Conservation (phyloP, 1,140 invertebrate genomes). For the Phortica variegata region DNA sequence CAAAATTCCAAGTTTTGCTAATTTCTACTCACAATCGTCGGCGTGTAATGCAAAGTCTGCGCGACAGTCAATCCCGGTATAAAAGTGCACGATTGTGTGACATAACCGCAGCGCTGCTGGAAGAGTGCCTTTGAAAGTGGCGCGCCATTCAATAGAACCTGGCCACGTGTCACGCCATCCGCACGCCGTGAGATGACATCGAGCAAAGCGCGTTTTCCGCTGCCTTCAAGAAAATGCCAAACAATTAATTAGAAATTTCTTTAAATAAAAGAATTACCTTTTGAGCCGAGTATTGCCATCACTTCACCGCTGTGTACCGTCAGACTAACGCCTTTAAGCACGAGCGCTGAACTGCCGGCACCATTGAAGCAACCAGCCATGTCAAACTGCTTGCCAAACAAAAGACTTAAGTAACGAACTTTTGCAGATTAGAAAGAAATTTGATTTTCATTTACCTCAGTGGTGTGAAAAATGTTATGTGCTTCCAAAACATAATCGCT, state of each 20-base stretch:
- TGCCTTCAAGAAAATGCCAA: slow-evolving; percentile 61
- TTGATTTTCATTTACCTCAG: slow-evolving; percentile 66
- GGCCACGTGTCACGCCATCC: slow-evolving; percentile 73
- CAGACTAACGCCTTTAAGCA: slow-evolving; percentile 87
- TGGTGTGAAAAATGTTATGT: slow-evolving; percentile 85
- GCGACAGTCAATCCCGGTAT: slow-evolving; percentile 82
- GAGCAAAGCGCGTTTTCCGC: slow-evolving; percentile 84
- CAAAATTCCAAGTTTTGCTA: not conserved
- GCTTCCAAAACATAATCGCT: slow-evolving; percentile 85
- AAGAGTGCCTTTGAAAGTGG: slow-evolving; percentile 79
- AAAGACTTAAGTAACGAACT: slow-evolving; percentile 19
- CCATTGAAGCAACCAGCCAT: slow-evolving; percentile 77
- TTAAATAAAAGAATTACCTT: slow-evolving; percentile 64
- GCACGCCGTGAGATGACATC: slow-evolving; percentile 85
- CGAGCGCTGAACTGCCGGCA: slow-evolving; percentile 75
- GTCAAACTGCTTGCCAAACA: slow-evolving; percentile 66
- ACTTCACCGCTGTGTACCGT: slow-evolving; percentile 89
- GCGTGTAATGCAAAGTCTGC: slow-evolving; percentile 80
- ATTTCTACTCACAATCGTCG: slow-evolving; percentile 65
- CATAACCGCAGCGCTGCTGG: slow-evolving; percentile 80
- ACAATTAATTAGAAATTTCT: not conserved
- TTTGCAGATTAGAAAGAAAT: slow-evolving; percentile 2
- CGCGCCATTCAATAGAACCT: slow-evolving; percentile 82
- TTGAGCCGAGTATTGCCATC: slow-evolving; percentile 87
- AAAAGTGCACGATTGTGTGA: slow-evolving; percentile 78